Evolutionary conservation across 2,888 invertebrate genomes (phyloP), one percentile per base, ranked within the genome.

Genomic region (Ctena decussata): DNA sequence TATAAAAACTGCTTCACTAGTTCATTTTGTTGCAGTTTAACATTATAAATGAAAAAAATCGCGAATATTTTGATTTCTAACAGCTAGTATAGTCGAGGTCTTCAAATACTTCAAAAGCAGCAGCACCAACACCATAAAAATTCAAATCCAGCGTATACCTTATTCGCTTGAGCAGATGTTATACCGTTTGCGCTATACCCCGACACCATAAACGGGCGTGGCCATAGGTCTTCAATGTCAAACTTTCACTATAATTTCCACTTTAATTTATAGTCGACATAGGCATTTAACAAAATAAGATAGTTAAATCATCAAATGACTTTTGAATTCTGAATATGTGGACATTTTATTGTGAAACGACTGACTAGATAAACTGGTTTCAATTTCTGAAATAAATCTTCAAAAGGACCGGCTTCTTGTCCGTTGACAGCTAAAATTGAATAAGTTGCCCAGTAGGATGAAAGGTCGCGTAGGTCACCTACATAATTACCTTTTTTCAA

Each of bases 231-330:
- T 65, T 65, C 32, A 35, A 12, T 65, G 65, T 65, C 65, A 65
- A 2, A 35, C 21, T 35, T 32, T 65, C 65, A 65, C 65, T 65
- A 65, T 65, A 65, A 65, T 65, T 65, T 65, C 21, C 65, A 8
- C 11, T n/a, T 65, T 65, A 65, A 65, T 65, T 65, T 65, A 65
- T 65, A 35, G 65, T 35, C 65, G 65, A 65, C 65, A 65, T 65
- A 65, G 65, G 35, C 65, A 65, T 65, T 65, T 65, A 3, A 32
- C 35, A 65, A 65, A 30, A 65, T 12, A 1, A 65, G 65, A 65
- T 65, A 65, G 65, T 65, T 65, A 65, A 65, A 65, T 65, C 65
- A 35, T 65, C 65, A 21, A 27, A 27, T 27, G 27, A 57, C 6
- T 57, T 57, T 57, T 57, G 65, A 65, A 15, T 65, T 21, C 35